A percentile compares a stretch with the other conserved stretches of the same genome.
phyloP scores from a whole-genome alignment of 2,797 vertebrate genomes.

The Lacerta bilineata region DNA sequence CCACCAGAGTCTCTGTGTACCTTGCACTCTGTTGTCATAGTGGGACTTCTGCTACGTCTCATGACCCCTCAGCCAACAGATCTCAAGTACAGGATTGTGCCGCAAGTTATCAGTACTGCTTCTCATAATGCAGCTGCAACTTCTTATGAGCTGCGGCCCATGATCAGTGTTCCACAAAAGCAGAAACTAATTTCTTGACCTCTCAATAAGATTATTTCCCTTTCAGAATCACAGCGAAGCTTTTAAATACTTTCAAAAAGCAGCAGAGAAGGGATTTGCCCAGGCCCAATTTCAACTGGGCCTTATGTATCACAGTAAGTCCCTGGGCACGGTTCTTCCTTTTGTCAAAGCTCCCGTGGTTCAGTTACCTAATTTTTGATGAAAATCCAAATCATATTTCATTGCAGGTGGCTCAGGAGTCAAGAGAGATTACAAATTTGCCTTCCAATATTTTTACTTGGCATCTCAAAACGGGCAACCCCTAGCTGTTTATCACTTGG shows the following conservation, averaged over 20 bases:
- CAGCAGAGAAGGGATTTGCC: constrained; percentile 76
- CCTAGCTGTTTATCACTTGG: constrained; percentile 74
- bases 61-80: neutral
- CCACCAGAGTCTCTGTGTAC: neutral
- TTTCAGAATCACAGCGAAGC: constrained; percentile 77
- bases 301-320: constrained; percentile 77
- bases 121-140: neutral
- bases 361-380: constrained; percentile 32
- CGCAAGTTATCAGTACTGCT: neutral
- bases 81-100: neutral
- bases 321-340: constrained; percentile 22
- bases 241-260: constrained; percentile 76
- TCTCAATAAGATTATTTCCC: constrained; percentile 50
- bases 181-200: neutral
- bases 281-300: constrained; percentile 76
- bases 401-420: constrained; percentile 75
- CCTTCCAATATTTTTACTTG: constrained; percentile 76
- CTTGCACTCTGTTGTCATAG: neutral
- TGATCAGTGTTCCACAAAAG: neutral
- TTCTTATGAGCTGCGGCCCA: neutral
- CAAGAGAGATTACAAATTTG: constrained; percentile 75
- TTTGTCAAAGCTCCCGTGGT: constrained; percentile 25
- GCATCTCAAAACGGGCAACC: constrained; percentile 76
- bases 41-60: neutral
- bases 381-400: constrained; percentile 45